Base-by-base conservation (phyloP, 2,888 invertebrate species). In the Aphidius colemani region DNA sequence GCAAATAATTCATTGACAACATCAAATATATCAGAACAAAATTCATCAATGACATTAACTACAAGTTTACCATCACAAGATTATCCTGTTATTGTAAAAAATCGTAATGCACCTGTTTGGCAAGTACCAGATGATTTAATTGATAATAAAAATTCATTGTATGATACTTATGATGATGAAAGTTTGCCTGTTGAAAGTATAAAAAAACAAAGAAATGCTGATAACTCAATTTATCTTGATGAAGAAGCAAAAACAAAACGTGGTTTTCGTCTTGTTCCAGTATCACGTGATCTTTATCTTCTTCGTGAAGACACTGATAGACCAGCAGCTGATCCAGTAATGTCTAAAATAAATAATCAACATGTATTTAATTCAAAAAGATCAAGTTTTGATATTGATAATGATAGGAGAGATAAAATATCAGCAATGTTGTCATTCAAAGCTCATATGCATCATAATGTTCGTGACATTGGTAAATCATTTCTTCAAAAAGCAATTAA, bases 391-490 rank as follows among this genome's bases (percentile, higher is more conserved):
- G 53, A 44, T 48, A 55, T 57, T 9, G 51, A 56, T 51, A n/a
- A 39, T 53, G 44, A 66, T 53, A 30, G 63, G 50, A 9, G 53
- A 56, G 69, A 69, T 7, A 46, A 61, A 39, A 70, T 66, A 1
- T 69, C 72, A 6, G 71, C 67, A 3, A 70, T 73, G 10, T 53
- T 74, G 45, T 70, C 71, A 1, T 74, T 74, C 57, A 74, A 70
- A 51, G 72, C 73, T 8, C 72, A 73, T 46, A 66, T 74, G 68
- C 74, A 74, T 59, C 74, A 74, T 62, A 53, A 70, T n/a, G 71
- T 69, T 10, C 66, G 69, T 10, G 72, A 74, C 41, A 70, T 73
- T 46, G 72, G 72, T 7, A 73, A 68, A 53, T 65, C 68, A 9
- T 71, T 72, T 57, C 62, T 68, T 44, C 64, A 60, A 7, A 58